phyloP scores from a whole-genome alignment of 1,140 invertebrate species.

The Lysiphlebus fabarum region DNA sequence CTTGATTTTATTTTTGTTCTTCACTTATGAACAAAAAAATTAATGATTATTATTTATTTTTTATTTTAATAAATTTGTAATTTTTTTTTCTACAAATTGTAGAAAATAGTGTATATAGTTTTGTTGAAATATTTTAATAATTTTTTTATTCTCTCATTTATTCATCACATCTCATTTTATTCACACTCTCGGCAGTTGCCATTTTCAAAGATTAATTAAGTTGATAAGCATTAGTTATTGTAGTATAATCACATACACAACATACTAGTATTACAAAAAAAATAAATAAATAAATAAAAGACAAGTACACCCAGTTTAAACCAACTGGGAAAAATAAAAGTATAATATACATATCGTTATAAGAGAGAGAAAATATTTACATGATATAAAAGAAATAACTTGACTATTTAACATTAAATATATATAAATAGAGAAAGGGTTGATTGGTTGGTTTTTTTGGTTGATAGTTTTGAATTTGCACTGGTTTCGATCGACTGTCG shows the following conservation, averaged over 20 bases:
- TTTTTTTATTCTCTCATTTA: not conserved
- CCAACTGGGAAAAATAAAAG: too few relatives aligned
- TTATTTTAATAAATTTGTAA: too few relatives aligned
- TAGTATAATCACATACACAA: not conserved
- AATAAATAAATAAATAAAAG: slow-evolving; percentile 21
- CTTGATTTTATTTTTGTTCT: too few relatives aligned
- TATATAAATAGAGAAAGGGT: slow-evolving; percentile 6
- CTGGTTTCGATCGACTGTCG: slow-evolving; percentile 49
- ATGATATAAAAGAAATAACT: too few relatives aligned
- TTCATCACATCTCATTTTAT: too few relatives aligned
- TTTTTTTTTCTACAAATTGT: too few relatives aligned
- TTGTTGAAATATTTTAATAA: not conserved
- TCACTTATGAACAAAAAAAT: too few relatives aligned
- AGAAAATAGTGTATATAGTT: too few relatives aligned
- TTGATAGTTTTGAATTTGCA: slow-evolving; percentile 23
- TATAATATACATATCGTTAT: slow-evolving; percentile 3
- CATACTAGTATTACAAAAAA: slow-evolving; percentile 1
- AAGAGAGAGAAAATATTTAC: too few relatives aligned
- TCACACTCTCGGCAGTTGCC: slow-evolving; percentile 25
- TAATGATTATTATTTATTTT: too few relatives aligned
- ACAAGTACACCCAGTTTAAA: slow-evolving; percentile 24
- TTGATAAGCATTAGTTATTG: slow-evolving; percentile 39
- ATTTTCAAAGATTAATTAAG: slow-evolving; percentile 53
- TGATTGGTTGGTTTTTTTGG: too few relatives aligned
- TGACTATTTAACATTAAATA: not conserved